Evolutionary conservation across 2,113 vertebrate species (phyloP), one percentile per base, ranked within the genome.

Genomic region (Zapus hudsonius): DNA sequence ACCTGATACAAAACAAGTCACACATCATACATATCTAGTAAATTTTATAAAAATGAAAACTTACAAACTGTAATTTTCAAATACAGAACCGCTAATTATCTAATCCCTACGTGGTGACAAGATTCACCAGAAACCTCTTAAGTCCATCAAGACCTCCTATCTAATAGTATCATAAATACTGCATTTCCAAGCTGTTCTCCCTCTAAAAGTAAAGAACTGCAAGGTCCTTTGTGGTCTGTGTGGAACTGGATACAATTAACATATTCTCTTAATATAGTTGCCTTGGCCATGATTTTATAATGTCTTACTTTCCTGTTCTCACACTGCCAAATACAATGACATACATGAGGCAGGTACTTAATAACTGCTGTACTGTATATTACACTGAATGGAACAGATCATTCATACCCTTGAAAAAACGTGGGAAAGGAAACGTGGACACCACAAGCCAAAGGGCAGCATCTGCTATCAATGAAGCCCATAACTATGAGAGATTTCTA

Each of bases 1-100:
- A 25, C 3, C 59, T 57, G 63, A 15, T 73, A 23, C 47, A 89
- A 95, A 95, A 92, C 13, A 31, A 93, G 33, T 93, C 73, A 76
- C 70, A 84, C 70, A n/a, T n/a, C 63, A 69, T 40, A 85, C 63
- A 87, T 36, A 87, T 72, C 17, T 96, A 44, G 81, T 63, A 6
- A 33, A 64, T 44, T 9, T 42, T 0, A 44, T 94, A 95, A 95
- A 93, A 22, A 79, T 0, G 84, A 76, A 87, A 93, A 93, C 74
- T 61, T 78, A 80, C 42, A 89, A 89, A 92, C 78, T 38, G 74
- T 70, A 36, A 94, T 76, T 47, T 84, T 63, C 94, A 96, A 89
- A 75, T 66, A 82, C 17, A 70, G 61, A 92, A 93, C 38, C 44
- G 82, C n/a, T 59, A 94, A 93, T 91, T 66, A 95, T 91, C 23